A percentile compares a stretch with the other conserved stretches of the same genome.
Conservation (phyloP, 2,797 vertebrate genomes). For the Oreonectes daqikongensis region DNA sequence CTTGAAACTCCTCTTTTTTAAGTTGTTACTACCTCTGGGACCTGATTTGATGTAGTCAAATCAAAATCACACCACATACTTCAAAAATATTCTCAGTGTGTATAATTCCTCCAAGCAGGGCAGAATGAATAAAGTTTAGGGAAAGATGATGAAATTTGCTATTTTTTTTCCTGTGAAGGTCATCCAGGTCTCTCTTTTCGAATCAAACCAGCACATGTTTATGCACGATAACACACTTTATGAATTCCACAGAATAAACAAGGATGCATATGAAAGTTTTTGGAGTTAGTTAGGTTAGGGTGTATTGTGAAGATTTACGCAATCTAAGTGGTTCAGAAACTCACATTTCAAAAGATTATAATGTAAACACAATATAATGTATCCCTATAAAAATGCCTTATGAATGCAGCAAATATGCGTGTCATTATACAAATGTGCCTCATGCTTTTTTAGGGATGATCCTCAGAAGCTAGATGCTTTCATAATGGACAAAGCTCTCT, state of each 20-base stretch:
- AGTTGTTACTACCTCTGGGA: slow-evolving; percentile 24
- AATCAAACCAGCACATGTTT: slow-evolving; percentile 39
- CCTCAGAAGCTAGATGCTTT: slow-evolving; percentile 96
- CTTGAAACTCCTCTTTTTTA: slow-evolving; percentile 37
- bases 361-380: background rate
- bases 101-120: slow-evolving; percentile 43
- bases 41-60: slow-evolving; percentile 31
- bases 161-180: slow-evolving; percentile 19
- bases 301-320: background rate
- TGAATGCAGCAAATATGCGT: slow-evolving; percentile 12
- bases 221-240: slow-evolving; percentile 39
- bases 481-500: slow-evolving; percentile 98
- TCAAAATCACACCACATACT: slow-evolving; percentile 38
- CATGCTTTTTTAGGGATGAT: slow-evolving; percentile 81
- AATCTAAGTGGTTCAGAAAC: background rate
- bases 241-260: slow-evolving; percentile 9
- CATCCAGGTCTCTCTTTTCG: slow-evolving; percentile 9
- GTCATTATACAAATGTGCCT: slow-evolving; percentile 19
- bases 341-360: background rate
- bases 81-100: slow-evolving; percentile 32
- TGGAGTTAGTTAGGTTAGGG: background rate
- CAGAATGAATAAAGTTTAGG: slow-evolving; percentile 29
- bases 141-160: slow-evolving; percentile 22
- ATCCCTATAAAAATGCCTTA: slow-evolving; percentile 3
- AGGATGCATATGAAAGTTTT: slow-evolving; percentile 6